Base-by-base conservation (phyloP, 2,797 vertebrate genomes). In the Acestrorhynchus altus region DNA sequence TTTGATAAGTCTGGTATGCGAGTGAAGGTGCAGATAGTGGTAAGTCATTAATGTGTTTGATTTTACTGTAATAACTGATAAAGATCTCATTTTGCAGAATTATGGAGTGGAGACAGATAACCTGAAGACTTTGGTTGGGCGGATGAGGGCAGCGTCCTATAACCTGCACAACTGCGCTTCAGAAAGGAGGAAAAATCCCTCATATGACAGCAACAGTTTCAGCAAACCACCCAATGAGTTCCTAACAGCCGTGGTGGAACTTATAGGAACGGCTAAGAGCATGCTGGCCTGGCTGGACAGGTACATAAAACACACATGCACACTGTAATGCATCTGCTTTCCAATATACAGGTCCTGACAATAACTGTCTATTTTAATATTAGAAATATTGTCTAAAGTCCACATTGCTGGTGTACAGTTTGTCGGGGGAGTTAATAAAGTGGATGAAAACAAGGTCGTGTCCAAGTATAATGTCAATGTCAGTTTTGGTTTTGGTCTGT, bases 271-370 rank as follows among this genome's bases (percentile, higher is more conserved):
- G 18, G 96, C 97, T 56, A 99, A 99, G 89, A 92, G 91, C 68
- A 92, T 99, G 88, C 90, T 99, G 77, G 93, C 94, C 0, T 97
- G 96, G 96, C 85, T 99, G 78, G 97, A 99, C 92, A 92, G 96
- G 97, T 98, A n/a, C 1, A 26, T 13, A 56, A 24, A 24, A n/a
- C 4, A 5, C 2, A 40, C 74, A n/a, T n/a, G 22, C 20, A 54
- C 3, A 11, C n/a, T 7, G 6, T 20, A 8, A 22, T 18, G 5
- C 47, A 49, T 13, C 47, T 35, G 31, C 31, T 35, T 35, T 35
- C 31, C 2, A 35, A 35, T 35, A 35, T 35, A 35, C 31, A 35
- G 2, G 31, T 35, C 2, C 31, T 35, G 6, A 6, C 31, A n/a
- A n/a, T 6, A 35, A 35, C 31, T 35, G 31, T 35, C 31, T 35